Conservation (phyloP, 1,140 invertebrate species). For the Drosophila obscura region DNA sequence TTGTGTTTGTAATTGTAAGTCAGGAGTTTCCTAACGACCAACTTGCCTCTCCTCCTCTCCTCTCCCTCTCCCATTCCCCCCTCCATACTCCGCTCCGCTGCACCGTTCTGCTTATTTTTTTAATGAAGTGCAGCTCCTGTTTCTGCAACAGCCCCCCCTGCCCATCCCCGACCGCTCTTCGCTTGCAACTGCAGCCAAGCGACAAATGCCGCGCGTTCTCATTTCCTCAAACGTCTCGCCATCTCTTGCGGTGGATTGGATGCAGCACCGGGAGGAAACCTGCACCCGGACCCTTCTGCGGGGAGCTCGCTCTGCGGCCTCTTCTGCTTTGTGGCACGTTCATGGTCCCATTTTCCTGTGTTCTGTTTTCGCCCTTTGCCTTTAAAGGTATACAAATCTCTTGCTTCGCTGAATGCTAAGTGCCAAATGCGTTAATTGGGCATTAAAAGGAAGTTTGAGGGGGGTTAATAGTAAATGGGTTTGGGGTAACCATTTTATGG, state of each 20-base stretch:
- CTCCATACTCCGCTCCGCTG: no score
- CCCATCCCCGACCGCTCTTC: neutral
- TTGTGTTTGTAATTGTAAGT: constrained; percentile 68
- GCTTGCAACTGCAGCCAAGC: constrained; percentile 61
- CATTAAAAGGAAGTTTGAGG: constrained; percentile 64
- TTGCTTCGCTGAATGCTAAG: constrained; percentile 64
- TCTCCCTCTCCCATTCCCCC: neutral
- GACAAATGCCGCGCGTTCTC: constrained; percentile 58
- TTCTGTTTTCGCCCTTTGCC: constrained; percentile 48
- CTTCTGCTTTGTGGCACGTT: constrained; percentile 76
- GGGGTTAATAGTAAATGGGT: constrained; percentile 1
- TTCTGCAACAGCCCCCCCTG: neutral
- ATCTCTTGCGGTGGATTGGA: constrained; percentile 16
- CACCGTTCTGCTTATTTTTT: constrained; percentile 25
- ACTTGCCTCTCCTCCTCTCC: constrained; percentile 23
- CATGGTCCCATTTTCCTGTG: constrained; percentile 31
- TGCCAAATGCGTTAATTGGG: constrained; percentile 79
- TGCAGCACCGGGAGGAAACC: constrained; percentile 10
- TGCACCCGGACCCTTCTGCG: neutral
- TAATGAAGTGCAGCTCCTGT: constrained; percentile 71
- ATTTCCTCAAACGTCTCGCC: constrained; percentile 28
- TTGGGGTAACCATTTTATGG: neutral
- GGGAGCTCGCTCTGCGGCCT: constrained; percentile 41
- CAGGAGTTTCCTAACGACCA: constrained; percentile 63
- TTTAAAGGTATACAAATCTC: constrained; percentile 62